Evolutionary conservation across 2,888 invertebrate genomes (phyloP).

Genomic region (Nomada lathburiana): DNA sequence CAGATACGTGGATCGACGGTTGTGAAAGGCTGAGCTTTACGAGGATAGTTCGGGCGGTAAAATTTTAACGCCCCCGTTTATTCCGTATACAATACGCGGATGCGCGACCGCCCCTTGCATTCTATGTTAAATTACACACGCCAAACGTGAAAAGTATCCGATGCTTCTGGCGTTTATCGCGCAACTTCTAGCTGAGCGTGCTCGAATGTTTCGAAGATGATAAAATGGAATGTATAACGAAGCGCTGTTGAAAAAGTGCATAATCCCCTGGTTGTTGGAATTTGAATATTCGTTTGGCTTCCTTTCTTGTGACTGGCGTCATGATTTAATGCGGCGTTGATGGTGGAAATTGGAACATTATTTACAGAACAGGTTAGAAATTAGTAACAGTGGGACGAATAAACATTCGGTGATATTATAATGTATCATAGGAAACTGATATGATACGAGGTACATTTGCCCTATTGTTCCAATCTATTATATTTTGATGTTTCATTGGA

Average conservation of each 20-base stretch:
- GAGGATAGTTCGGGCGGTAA: constrained; percentile 35
- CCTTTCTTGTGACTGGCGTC: neutral
- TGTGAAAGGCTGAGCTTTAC: constrained; percentile 32
- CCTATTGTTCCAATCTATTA: too few species aligned
- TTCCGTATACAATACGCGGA: constrained; percentile 33
- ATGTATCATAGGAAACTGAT: too few species aligned
- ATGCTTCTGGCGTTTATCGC: neutral
- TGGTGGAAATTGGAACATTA: neutral
- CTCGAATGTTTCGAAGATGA: neutral
- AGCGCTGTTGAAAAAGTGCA: neutral
- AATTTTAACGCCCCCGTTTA: constrained; percentile 52
- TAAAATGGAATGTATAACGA: constrained; percentile 1
- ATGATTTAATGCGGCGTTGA: neutral
- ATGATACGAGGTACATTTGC: too few species aligned
- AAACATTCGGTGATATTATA: too few species aligned
- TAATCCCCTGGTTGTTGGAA: neutral
- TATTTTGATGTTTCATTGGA: too few species aligned
- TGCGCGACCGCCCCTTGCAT: neutral
- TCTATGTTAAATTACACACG: neutral
- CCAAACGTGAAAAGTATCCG: neutral
- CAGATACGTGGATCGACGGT: neutral
- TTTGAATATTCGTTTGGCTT: neutral
- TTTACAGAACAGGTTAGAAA: too few species aligned
- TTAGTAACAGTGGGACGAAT: too few species aligned
- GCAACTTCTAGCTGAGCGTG: neutral